These are phyloP conservation scores for Meiosimyza decipiens DNA, from an alignment of 2,888 invertebrate species.

Conservation along the genomic window DNA sequence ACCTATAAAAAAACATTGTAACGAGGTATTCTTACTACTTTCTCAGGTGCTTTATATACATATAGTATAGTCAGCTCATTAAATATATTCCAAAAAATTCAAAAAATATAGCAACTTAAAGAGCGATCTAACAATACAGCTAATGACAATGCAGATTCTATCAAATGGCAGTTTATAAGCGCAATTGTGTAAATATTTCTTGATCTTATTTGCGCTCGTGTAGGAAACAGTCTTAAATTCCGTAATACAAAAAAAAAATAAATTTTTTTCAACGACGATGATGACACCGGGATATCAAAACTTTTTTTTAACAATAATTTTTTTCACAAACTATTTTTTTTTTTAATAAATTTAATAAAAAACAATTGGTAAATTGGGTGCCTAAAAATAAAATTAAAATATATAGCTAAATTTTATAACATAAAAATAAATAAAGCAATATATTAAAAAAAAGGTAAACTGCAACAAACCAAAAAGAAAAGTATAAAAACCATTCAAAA, in stretches of 20 bases:
- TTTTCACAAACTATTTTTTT: slow-evolving; percentile 32
- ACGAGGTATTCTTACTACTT: no score
- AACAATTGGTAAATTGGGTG: slow-evolving; percentile 65
- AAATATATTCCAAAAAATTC: no score
- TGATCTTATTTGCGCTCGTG: neutral
- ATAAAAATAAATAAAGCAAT: slow-evolving; percentile 50
- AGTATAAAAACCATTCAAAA: slow-evolving; percentile 63
- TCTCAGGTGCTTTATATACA: no score
- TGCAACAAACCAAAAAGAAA: slow-evolving; percentile 40
- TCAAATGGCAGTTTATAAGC: neutral
- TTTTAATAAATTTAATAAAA: slow-evolving; percentile 40
- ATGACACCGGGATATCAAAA: no score
- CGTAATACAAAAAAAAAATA: slow-evolving; percentile 11
- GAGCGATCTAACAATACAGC: no score
- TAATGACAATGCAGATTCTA: no score
- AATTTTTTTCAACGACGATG: no score
- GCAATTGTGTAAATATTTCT: slow-evolving; percentile 14
- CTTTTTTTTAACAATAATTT: slow-evolving; percentile 2
- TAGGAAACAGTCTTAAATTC: neutral
- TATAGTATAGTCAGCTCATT: no score
- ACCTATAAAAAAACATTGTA: no score
- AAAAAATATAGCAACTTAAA: no score
- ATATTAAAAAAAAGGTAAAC: slow-evolving; percentile 41
- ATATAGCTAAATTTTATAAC: slow-evolving; percentile 63
- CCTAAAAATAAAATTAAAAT: slow-evolving; percentile 59